phyloP scores from a whole-genome alignment of 2,888 invertebrate genomes.

The Polylopha cassiicola region DNA sequence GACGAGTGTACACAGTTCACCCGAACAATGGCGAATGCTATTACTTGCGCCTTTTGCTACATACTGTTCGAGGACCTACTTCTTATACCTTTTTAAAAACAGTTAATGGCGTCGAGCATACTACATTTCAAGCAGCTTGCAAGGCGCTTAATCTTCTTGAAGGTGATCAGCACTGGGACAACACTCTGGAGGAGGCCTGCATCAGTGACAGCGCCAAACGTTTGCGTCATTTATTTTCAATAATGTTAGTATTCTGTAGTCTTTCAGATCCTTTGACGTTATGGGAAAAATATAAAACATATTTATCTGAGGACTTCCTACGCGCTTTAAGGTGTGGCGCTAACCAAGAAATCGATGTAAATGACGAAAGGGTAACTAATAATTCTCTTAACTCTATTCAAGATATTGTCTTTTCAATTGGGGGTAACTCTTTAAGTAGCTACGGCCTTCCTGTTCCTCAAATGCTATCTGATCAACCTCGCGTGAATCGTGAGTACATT shows the following conservation, averaged over 20 bases:
- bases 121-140: slow-evolving; percentile 26
- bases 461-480: background rate
- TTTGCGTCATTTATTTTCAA: slow-evolving; percentile 28
- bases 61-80: slow-evolving; percentile 22
- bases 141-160: slow-evolving; percentile 26
- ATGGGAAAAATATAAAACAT: slow-evolving; percentile 24
- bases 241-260: slow-evolving; percentile 26
- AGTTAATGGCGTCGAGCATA: slow-evolving; percentile 12
- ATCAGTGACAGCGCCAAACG: slow-evolving; percentile 20
- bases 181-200: slow-evolving; percentile 20
- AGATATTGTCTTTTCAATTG: slow-evolving; percentile 11
- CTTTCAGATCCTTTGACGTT: slow-evolving; percentile 22
- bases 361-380: background rate
- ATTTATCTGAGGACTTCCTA: background rate
- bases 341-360: too few species aligned
- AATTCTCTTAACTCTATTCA: slow-evolving; percentile 2
- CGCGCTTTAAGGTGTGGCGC: too few species aligned
- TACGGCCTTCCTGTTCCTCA: slow-evolving; percentile 3
- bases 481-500: slow-evolving; percentile 10
- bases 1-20: slow-evolving; percentile 6
- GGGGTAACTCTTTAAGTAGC: slow-evolving; percentile 8
- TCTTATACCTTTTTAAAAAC: slow-evolving; percentile 23
- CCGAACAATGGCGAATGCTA: slow-evolving; percentile 22
- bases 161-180: slow-evolving; percentile 20
- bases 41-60: slow-evolving; percentile 22